phyloP scores from a whole-genome alignment of 2,888 invertebrate species.

The Stenolophus ochropezus region DNA sequence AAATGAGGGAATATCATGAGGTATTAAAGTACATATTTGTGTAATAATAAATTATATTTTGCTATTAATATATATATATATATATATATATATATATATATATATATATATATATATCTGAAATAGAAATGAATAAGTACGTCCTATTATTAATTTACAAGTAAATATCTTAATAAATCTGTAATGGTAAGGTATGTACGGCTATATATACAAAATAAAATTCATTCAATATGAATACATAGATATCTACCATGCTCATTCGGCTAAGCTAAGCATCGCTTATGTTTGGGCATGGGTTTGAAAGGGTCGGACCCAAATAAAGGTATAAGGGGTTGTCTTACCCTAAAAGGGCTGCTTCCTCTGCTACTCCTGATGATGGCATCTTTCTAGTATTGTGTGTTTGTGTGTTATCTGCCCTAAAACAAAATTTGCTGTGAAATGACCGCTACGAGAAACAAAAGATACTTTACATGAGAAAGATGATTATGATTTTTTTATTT shows the following conservation, averaged over 20 bases:
- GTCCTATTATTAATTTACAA: too few relatives aligned
- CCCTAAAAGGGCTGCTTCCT: slow-evolving; percentile 92
- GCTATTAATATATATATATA: too few relatives aligned
- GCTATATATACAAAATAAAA: neutral
- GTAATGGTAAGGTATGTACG: neutral
- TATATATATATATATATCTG: too few relatives aligned
- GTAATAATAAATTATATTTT: too few relatives aligned
- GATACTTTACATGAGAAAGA: neutral
- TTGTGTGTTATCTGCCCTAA: slow-evolving; percentile 71
- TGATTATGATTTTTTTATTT: neutral
- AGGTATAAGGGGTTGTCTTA: slow-evolving; percentile 75
- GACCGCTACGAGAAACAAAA: slow-evolving; percentile 24
- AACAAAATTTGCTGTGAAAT: slow-evolving; percentile 64
- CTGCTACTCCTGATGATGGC: slow-evolving; percentile 83
- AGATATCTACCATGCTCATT: neutral
- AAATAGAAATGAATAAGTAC: too few relatives aligned
- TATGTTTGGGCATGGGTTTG: neutral
- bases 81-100: too few relatives aligned
- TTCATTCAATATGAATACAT: neutral
- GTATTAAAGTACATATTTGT: too few relatives aligned
- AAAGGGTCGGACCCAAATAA: neutral
- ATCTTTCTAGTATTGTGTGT: slow-evolving; percentile 76
- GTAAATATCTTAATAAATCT: neutral
- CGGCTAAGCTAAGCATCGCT: neutral
- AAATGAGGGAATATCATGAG: too few relatives aligned